Percentiles rank a stretch among this genome's conserved stretches.
phyloP scores from a whole-genome alignment of 1,140 invertebrate species.

The Papilio aristodemus region DNA sequence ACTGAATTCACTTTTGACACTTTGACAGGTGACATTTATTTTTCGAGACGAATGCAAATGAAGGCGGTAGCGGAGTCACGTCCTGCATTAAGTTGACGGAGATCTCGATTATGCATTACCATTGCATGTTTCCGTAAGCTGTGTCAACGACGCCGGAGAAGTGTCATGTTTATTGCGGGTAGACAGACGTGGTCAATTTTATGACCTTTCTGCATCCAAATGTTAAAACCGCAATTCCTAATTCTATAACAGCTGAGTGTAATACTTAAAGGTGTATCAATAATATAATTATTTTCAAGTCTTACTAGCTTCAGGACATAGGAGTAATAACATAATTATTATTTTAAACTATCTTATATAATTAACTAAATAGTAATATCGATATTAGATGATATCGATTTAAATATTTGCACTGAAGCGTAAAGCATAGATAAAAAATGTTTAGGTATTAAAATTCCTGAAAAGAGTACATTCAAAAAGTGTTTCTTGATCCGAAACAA shows the following conservation, averaged over 20 bases:
- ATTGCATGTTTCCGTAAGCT: conserved; percentile 55
- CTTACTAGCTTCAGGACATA: too few relatives aligned
- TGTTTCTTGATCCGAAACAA: conserved; percentile 12
- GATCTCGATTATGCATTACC: conserved; percentile 53
- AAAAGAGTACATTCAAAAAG: background rate
- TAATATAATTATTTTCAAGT: too few relatives aligned
- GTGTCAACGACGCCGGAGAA: conserved; percentile 43
- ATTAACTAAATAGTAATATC: too few relatives aligned
- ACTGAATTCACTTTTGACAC: conserved; percentile 44
- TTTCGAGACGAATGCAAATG: conserved; percentile 52
- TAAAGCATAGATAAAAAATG: too few relatives aligned
- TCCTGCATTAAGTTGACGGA: conserved; percentile 59
- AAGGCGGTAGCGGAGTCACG: conserved; percentile 50
- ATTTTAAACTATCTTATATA: too few relatives aligned
- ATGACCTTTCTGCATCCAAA: conserved; percentile 10
- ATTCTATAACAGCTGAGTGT: too few relatives aligned
- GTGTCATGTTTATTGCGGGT: conserved; percentile 37
- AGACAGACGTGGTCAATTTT: background rate
- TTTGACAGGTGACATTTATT: conserved; percentile 52
- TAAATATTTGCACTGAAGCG: too few relatives aligned
- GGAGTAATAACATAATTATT: too few relatives aligned
- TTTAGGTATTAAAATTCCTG: background rate
- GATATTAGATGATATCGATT: too few relatives aligned
- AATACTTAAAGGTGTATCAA: too few relatives aligned
- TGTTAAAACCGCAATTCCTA: background rate